Evolutionary conservation across 37 sponge, comb jelly and placozoan species (phyloP).

Genomic region (Crambe crambe): DNA sequence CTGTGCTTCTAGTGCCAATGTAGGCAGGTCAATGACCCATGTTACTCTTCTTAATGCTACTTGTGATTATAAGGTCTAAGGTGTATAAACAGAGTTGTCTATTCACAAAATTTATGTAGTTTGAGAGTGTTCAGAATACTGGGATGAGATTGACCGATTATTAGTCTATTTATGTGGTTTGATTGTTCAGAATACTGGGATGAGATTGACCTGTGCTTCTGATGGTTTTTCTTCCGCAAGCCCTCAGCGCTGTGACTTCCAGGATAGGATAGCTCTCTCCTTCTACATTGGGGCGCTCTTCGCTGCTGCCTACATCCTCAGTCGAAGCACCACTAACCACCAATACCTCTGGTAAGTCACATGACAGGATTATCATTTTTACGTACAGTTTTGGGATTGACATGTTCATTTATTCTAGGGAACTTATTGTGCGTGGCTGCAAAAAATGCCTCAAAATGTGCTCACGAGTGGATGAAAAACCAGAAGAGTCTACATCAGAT

Average conservation of each 20-base stretch:
- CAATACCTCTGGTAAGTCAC: constrained; percentile 61
- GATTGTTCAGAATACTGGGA: no score
- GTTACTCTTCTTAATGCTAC: no score
- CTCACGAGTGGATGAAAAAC: not conserved
- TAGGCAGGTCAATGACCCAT: no score
- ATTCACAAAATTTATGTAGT: no score
- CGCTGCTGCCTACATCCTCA: constrained; percentile 58
- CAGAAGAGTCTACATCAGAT: constrained; percentile 23
- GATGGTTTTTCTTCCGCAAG: not conserved
- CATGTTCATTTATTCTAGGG: not conserved
- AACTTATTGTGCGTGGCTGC: not conserved
- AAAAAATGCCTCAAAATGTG: not conserved
- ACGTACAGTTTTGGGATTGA: not conserved
- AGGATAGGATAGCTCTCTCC: constrained; percentile 37
- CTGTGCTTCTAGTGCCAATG: not conserved
- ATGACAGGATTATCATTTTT: no score
- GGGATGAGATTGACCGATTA: no score
- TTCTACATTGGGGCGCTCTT: constrained; percentile 65
- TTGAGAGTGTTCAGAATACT: no score
- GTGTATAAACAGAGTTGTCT: no score
- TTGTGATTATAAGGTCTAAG: no score
- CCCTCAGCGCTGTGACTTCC: constrained; percentile 16
- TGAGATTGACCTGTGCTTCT: constrained; percentile 4
- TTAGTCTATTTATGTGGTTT: no score
- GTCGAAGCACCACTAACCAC: constrained; percentile 75